Evolutionary conservation across 2,113 vertebrate species (phyloP), one percentile per base, ranked within the genome.

Genomic region (Ibidorhyncha struthersii): DNA sequence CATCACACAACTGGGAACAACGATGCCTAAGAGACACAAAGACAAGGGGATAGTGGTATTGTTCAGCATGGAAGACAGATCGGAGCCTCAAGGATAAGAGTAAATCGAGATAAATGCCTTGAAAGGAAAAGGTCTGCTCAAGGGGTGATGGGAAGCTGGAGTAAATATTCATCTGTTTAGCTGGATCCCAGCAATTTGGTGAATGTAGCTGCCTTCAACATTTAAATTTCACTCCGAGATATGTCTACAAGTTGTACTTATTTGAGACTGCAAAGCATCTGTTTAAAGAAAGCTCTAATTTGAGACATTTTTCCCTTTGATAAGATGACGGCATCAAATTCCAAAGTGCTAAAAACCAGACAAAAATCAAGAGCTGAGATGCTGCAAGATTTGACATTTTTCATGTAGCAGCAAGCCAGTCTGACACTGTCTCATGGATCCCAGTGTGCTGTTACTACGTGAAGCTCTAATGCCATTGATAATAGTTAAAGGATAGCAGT

Each of bases 341-440:
- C 94, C 83, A 86, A 91, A 96, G 80, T 77, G 83, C 90, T 92
- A 92, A 91, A 96, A 91, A 50, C 4, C 89, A 94, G 85, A 92
- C 79, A 93, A 96, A 96, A 95, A 94, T 92, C 92, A 70, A 86
- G 92, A 89, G 69, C 59, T 70, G 69, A 79, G 77, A 78, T 92
- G 77, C 59, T 66, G 59, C 87, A 92, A 78, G 82, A 95, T 93
- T 76, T 95, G 91, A 89, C 90, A 95, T 97, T 96, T 93, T 92
- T 96, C 82, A 92, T 81, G 65, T 77, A 92, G 80, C 89, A 90
- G 93, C 89, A 96, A 97, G 92, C 79, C 89, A 91, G 84, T 93
- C 90, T 96, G 92, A 96, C 92, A 95, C 82, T 81, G 53, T 58
- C 72, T 82, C 45, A 61, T 47, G 61, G 74, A 94, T 95, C 62